Evolutionary conservation across 1,140 invertebrate genomes (phyloP).

Genomic region (Euwallacea fornicatus): DNA sequence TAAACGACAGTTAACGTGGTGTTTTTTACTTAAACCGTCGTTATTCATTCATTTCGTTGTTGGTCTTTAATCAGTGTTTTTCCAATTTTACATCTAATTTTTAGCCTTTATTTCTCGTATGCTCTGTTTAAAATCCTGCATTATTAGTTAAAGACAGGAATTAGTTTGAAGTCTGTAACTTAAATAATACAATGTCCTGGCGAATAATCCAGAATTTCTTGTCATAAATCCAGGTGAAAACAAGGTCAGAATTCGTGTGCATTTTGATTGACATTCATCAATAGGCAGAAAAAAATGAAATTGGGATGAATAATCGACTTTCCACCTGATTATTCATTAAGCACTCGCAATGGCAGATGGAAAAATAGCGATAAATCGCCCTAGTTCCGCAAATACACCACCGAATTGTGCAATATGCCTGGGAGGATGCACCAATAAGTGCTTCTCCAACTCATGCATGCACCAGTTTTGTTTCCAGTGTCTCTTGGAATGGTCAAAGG

Average conservation of each 20-base stretch:
- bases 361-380: slow-evolving; percentile 37
- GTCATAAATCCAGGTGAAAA: not conserved
- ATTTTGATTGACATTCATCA: slow-evolving; percentile 19
- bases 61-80: no score
- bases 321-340: no score
- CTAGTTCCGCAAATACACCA: slow-evolving; percentile 66
- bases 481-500: slow-evolving; percentile 91
- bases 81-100: no score
- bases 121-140: no score
- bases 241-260: slow-evolving; percentile 15
- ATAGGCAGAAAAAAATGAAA: not conserved
- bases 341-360: slow-evolving; percentile 42
- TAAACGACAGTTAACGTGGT: no score
- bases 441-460: slow-evolving; percentile 87
- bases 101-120: no score
- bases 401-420: slow-evolving; percentile 91
- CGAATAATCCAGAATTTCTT: not conserved
- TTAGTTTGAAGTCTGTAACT: no score
- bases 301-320: not conserved
- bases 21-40: no score
- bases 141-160: no score
- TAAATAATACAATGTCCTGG: no score
- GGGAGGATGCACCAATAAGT: slow-evolving; percentile 81
- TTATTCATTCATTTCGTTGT: no score
- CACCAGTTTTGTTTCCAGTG: slow-evolving; percentile 95